Percentiles rank a stretch among this genome's conserved stretches.
These are phyloP conservation scores for Muntiacus reevesi DNA, from an alignment of 2,113 vertebrate genomes.

Conservation along the genomic window DNA sequence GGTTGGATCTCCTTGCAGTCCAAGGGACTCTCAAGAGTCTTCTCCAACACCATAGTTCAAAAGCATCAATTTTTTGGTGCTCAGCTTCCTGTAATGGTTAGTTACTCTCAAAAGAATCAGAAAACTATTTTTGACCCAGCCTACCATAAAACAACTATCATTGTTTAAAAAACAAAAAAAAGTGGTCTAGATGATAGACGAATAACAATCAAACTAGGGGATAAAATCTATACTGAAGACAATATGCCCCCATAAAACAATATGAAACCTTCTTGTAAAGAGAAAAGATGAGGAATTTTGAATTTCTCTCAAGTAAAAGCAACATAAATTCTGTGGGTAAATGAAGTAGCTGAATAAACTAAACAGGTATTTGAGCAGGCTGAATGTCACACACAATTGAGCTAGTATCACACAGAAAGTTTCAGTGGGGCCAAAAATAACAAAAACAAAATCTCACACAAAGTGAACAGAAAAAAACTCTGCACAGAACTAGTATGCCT, in stretches of 20 bases:
- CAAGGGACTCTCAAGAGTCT: no score
- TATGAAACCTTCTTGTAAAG: background rate
- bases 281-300: background rate
- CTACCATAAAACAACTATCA: background rate
- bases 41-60: no score
- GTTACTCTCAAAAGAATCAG: background rate
- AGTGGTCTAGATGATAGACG: background rate
- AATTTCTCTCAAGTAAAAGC: background rate
- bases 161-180: background rate
- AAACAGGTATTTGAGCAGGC: background rate
- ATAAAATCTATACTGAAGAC: background rate
- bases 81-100: background rate
- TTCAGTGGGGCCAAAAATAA: background rate
- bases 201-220: background rate
- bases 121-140: background rate
- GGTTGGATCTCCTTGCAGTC: no score
- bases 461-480: slow-evolving; percentile 1
- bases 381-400: background rate
- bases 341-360: background rate
- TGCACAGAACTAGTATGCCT: background rate
- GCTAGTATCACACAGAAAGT: background rate
- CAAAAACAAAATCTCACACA: background rate
- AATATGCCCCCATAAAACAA: background rate
- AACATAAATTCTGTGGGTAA: background rate
- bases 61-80: no score